A percentile compares a stretch with the other conserved stretches of the same genome.
Evolutionary conservation across 1,140 invertebrate genomes (phyloP).

Genomic region (Rhyzopertha dominica): DNA sequence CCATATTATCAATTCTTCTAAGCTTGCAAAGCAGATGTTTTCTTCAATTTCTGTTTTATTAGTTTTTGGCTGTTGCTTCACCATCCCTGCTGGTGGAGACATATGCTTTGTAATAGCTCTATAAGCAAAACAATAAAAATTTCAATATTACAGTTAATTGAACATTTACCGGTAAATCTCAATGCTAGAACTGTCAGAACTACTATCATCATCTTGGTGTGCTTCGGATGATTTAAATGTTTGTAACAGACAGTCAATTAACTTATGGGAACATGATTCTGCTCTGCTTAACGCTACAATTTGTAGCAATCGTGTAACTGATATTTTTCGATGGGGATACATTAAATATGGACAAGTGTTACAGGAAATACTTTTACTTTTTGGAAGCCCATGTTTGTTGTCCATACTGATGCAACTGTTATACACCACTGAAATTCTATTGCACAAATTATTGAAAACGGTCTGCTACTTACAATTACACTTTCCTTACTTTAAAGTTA

Average conservation of each 20-base stretch:
- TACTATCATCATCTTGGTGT: slow-evolving; percentile 43
- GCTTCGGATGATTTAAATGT: slow-evolving; percentile 40
- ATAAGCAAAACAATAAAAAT: slow-evolving; percentile 14
- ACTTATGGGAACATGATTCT: slow-evolving; percentile 49
- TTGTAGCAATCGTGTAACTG: slow-evolving; percentile 51
- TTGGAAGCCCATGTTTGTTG: slow-evolving; percentile 29
- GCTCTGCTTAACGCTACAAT: slow-evolving; percentile 48
- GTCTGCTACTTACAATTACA: slow-evolving; percentile 27
- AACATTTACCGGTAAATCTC: slow-evolving; percentile 49
- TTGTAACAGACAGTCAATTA: slow-evolving; percentile 49
- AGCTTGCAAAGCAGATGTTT: slow-evolving; percentile 38
- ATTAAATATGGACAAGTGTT: slow-evolving; percentile 55
- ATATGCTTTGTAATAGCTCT: slow-evolving; percentile 43
- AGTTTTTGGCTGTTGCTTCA: slow-evolving; percentile 34
- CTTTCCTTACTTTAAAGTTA: neutral
- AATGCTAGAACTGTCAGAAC: slow-evolving; percentile 51
- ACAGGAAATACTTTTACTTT: slow-evolving; percentile 44
- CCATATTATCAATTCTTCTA: slow-evolving; percentile 46
- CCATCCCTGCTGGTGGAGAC: slow-evolving; percentile 35
- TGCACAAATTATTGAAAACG: slow-evolving; percentile 26
- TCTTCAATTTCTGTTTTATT: slow-evolving; percentile 16
- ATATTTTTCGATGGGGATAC: slow-evolving; percentile 51
- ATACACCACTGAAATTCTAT: slow-evolving; percentile 19
- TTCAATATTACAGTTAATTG: neutral
- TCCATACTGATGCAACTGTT: slow-evolving; percentile 31